These are phyloP conservation scores for Hypotaenidia okinawae DNA, from an alignment of 2,797 vertebrate genomes.

Conservation along the genomic window DNA sequence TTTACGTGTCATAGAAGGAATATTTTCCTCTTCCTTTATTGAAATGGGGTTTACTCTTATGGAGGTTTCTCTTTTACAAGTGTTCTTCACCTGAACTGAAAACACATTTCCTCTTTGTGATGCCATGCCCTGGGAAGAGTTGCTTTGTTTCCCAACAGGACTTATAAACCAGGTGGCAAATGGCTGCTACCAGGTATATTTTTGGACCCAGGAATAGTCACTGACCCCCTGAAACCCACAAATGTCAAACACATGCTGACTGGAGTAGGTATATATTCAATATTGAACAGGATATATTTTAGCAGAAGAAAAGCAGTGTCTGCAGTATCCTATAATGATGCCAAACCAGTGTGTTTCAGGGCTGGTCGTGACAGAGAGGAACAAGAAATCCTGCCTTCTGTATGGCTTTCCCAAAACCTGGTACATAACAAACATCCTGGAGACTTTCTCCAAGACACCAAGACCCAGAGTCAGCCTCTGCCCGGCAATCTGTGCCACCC, in stretches of 20 bases:
- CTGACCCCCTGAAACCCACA: not conserved
- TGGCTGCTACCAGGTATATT: not conserved
- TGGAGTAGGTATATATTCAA: not conserved
- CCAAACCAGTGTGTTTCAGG: not conserved
- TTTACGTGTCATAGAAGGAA: constrained; percentile 19
- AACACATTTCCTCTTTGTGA: not conserved
- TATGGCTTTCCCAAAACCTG: not conserved
- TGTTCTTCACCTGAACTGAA: not conserved
- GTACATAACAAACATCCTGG: not conserved
- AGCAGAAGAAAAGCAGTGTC: not conserved
- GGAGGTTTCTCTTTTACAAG: not conserved
- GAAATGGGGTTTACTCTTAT: not conserved
- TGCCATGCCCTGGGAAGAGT: not conserved
- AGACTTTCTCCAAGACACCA: not conserved
- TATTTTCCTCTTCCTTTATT: constrained; percentile 3
- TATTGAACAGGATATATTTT: not conserved
- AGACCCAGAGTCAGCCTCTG: not conserved
- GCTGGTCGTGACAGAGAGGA: not conserved
- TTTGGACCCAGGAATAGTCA: not conserved
- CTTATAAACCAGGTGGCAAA: not conserved
- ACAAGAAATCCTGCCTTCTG: not conserved
- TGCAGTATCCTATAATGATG: not conserved
- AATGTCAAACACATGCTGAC: not conserved
- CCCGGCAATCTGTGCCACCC: not conserved
- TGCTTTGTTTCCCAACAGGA: not conserved